Conservation (phyloP, 2,797 vertebrate species). For the Coccyzus lansbergi region DNA sequence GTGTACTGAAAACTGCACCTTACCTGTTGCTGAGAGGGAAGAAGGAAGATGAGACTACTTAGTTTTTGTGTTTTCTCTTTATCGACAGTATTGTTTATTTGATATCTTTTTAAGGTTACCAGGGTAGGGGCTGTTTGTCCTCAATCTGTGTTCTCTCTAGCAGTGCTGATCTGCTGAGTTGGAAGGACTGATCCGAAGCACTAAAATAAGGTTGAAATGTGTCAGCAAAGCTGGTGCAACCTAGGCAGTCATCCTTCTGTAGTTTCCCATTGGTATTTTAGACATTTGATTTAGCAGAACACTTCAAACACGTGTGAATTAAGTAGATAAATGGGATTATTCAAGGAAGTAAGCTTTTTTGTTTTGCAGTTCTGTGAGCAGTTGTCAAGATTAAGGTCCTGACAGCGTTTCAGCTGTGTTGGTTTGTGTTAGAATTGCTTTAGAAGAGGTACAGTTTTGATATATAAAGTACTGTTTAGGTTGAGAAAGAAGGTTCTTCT, state of each 20-base stretch:
- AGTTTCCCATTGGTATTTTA: background rate
- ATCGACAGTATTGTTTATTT: background rate
- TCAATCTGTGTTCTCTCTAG: fast-evolving
- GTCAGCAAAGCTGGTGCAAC: background rate
- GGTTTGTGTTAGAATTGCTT: background rate
- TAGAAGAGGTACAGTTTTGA: background rate
- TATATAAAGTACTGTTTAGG: background rate
- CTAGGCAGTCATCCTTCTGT: background rate
- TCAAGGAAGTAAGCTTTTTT: background rate
- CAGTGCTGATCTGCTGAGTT: background rate
- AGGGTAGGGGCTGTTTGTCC: background rate
- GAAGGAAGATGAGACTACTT: background rate
- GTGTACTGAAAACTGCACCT: background rate
- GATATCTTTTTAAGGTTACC: background rate
- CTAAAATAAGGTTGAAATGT: background rate
- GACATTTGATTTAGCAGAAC: background rate
- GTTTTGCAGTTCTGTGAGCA: background rate
- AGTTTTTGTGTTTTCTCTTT: background rate
- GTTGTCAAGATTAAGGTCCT: background rate
- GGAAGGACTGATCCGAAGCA: background rate
- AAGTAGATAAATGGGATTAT: background rate
- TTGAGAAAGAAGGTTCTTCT: background rate
- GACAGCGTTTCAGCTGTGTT: background rate
- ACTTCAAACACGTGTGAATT: background rate
- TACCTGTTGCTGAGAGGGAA: background rate